phyloP scores from a whole-genome alignment of 2,113 vertebrate species.

The Chaetorhynchus papuensis region DNA sequence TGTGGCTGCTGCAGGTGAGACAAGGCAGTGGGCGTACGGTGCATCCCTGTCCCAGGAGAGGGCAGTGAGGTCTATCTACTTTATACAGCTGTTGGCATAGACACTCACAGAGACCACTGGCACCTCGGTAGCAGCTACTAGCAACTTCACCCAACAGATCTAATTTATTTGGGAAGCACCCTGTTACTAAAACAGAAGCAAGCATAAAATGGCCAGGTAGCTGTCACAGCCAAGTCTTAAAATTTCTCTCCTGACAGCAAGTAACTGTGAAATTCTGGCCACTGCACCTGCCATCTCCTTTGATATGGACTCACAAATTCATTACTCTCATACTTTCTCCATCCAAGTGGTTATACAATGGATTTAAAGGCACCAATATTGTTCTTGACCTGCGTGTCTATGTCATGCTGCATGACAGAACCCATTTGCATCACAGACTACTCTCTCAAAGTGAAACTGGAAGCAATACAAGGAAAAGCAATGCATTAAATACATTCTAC shows the following conservation, averaged over 20 bases:
- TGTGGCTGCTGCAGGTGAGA: background rate
- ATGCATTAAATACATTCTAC: background rate
- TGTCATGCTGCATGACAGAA: background rate
- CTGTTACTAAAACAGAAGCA: background rate
- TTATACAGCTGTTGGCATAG: background rate
- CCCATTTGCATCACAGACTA: background rate
- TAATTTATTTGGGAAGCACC: background rate
- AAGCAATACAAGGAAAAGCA: background rate
- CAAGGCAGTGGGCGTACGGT: fast-evolving
- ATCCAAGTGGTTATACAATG: background rate
- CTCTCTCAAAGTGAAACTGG: background rate
- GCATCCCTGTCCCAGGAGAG: background rate
- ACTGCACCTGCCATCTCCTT: background rate
- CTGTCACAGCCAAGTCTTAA: background rate
- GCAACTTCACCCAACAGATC: background rate
- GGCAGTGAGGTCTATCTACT: background rate
- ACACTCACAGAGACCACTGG: background rate
- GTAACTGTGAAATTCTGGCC: background rate
- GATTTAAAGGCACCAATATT: background rate
- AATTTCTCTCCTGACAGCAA: background rate
- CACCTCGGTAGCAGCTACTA: background rate
- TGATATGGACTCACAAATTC: background rate
- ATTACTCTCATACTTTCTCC: background rate
- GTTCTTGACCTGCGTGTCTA: background rate
- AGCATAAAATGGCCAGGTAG: background rate